These are phyloP conservation scores for Oryzias dopingdopingensis DNA, from an alignment of 2,797 vertebrate species.

Conservation along the genomic window DNA sequence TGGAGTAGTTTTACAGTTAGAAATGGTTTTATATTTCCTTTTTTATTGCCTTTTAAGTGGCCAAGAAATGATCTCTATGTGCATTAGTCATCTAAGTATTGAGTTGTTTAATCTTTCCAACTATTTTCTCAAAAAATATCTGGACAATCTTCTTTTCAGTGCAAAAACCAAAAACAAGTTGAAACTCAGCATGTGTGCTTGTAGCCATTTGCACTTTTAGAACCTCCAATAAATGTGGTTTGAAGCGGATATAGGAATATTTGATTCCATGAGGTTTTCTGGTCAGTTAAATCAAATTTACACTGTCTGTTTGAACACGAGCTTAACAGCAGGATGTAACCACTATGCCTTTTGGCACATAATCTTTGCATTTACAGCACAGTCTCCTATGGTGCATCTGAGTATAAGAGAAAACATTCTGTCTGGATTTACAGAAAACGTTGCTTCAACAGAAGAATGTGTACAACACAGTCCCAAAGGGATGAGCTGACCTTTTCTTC, in stretches of 20 bases:
- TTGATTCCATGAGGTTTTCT: slow-evolving; percentile 26
- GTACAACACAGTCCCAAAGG: slow-evolving; percentile 16
- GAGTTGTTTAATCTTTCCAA: not conserved
- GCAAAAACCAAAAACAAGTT: slow-evolving; percentile 6
- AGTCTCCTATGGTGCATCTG: slow-evolving; percentile 3
- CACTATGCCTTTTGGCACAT: slow-evolving; percentile 1
- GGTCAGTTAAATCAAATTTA: slow-evolving; percentile 29
- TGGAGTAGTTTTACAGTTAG: not conserved
- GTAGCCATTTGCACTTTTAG: slow-evolving; percentile 20
- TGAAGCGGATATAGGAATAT: slow-evolving; percentile 36
- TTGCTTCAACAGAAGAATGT: slow-evolving; percentile 18
- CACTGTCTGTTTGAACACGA: slow-evolving; percentile 3
- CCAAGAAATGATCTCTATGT: slow-evolving; percentile 1
- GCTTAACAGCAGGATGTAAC: slow-evolving; percentile 2
- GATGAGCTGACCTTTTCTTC: slow-evolving; percentile 25
- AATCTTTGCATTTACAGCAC: slow-evolving; percentile 21
- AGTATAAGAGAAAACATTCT: slow-evolving; percentile 4
- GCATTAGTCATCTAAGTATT: slow-evolving; percentile 4
- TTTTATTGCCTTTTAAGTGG: not conserved
- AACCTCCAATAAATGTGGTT: slow-evolving; percentile 35
- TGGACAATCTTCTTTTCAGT: slow-evolving; percentile 4
- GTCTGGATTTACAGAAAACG: not conserved
- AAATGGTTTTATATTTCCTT: too few species aligned
- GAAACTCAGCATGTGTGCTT: slow-evolving; percentile 30
- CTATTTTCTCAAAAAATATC: not conserved